These are phyloP conservation scores for Muschampia plurimacula DNA, from an alignment of 2,888 invertebrate species.

Conservation along the genomic window DNA sequence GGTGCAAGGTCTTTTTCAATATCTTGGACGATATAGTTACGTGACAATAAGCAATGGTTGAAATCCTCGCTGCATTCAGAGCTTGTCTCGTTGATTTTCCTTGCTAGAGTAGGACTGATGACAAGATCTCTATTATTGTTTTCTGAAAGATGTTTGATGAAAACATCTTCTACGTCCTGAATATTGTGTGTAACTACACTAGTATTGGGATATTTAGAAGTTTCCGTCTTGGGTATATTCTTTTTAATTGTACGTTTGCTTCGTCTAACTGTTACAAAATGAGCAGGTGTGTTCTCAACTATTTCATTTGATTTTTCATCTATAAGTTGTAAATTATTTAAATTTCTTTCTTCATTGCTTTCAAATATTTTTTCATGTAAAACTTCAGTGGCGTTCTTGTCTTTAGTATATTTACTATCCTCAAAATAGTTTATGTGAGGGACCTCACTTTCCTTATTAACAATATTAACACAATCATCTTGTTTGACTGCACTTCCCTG, in stretches of 20 bases:
- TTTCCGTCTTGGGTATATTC: not conserved
- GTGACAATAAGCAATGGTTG: constrained; percentile 45
- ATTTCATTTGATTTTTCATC: constrained; percentile 68
- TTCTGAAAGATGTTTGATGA: constrained; percentile 62
- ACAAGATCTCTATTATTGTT: constrained; percentile 52
- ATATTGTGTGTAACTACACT: constrained; percentile 47
- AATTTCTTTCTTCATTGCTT: constrained; percentile 44
- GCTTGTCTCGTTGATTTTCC: constrained; percentile 64
- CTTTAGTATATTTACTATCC: constrained; percentile 25
- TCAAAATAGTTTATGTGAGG: constrained; percentile 8
- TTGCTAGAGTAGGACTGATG: constrained; percentile 66
- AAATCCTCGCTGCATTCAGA: constrained; percentile 63
- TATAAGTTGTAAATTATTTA: constrained; percentile 52
- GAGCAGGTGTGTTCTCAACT: constrained; percentile 56
- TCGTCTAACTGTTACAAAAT: constrained; percentile 53
- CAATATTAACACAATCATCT: not conserved
- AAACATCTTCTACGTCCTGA: constrained; percentile 61
- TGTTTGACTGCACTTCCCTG: constrained; percentile 40
- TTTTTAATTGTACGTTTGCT: constrained; percentile 26
- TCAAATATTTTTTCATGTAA: not conserved
- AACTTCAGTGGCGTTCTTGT: not conserved
- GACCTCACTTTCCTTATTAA: not conserved
- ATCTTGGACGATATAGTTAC: constrained; percentile 37
- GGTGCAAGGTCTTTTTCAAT: constrained; percentile 41
- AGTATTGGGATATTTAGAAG: constrained; percentile 24